Conservation (phyloP, 2,888 invertebrate genomes). For the Ichneumon xanthorius region DNA sequence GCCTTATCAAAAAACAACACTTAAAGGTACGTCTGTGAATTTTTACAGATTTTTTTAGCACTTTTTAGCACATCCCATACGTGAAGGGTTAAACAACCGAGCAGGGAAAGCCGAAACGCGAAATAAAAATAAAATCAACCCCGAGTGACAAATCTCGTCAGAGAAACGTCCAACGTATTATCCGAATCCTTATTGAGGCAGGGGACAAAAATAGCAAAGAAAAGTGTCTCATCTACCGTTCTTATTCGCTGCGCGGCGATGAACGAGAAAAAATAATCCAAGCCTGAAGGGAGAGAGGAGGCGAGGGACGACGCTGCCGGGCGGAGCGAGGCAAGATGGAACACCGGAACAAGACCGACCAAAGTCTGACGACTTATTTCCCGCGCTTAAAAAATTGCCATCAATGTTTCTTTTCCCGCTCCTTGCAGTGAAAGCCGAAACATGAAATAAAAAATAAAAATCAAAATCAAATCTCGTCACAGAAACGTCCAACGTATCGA, state of each 20-base stretch:
- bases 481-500: background rate
- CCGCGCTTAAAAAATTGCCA: no score
- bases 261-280: conserved; percentile 32
- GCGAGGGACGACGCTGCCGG: conserved; percentile 28
- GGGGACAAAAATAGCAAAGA: conserved; percentile 5
- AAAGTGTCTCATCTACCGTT: conserved; percentile 20
- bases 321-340: conserved; percentile 4
- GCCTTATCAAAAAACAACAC: no score
- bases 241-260: conserved; percentile 30
- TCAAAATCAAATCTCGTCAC: conserved; percentile 17
- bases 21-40: no score
- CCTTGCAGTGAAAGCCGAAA: background rate
- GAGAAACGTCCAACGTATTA: background rate
- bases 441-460: background rate
- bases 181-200: background rate
- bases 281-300: conserved; percentile 17
- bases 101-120: background rate
- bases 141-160: conserved; percentile 4
- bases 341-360: no score
- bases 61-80: no score
- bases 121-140: background rate
- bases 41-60: no score
- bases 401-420: no score
- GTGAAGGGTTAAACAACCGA: conserved; percentile 1
- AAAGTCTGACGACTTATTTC: no score